Conservation (phyloP, 2,888 invertebrate genomes). For the Caenorhabditis parvicauda region DNA sequence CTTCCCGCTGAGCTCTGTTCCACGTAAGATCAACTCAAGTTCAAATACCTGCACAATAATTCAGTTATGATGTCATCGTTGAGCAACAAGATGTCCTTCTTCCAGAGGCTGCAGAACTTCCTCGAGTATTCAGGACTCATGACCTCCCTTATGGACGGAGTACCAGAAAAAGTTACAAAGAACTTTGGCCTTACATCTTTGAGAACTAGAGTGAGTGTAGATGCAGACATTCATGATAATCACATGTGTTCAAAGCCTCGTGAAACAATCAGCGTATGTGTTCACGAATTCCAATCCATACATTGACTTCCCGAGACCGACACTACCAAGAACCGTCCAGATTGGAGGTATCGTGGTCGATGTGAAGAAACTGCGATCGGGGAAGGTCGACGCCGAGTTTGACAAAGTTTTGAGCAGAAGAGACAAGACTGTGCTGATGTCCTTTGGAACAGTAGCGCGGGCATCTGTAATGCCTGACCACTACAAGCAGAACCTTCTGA, state of each 20-base stretch:
- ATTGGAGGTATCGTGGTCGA: constrained; percentile 32
- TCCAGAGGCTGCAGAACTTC: constrained; percentile 11
- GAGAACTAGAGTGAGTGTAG: too few species aligned
- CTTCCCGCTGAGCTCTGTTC: constrained; percentile 15
- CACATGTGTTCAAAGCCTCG: too few species aligned
- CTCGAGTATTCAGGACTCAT: constrained; percentile 2
- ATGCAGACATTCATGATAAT: too few species aligned
- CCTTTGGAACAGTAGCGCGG: constrained; percentile 17
- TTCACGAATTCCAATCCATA: constrained; percentile 33
- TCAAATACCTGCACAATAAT: neutral
- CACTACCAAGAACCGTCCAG: constrained; percentile 22
- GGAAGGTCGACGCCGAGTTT: constrained; percentile 8
- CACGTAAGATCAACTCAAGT: neutral
- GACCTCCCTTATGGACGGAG: too few species aligned
- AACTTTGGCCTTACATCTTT: too few species aligned
- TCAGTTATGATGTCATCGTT: neutral
- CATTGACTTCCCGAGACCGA: constrained; percentile 25
- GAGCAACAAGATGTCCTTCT: constrained; percentile 14
- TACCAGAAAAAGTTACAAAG: too few species aligned
- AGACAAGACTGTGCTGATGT: constrained; percentile 10
- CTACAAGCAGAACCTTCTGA: constrained; percentile 10
- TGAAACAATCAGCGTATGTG: constrained; percentile 12
- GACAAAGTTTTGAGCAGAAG: constrained; percentile 3
- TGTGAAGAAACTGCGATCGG: constrained; percentile 5
- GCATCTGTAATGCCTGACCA: constrained; percentile 6